Evolutionary conservation across 1,140 invertebrate species (phyloP).

Genomic region (Wasmannia auropunctata): DNA sequence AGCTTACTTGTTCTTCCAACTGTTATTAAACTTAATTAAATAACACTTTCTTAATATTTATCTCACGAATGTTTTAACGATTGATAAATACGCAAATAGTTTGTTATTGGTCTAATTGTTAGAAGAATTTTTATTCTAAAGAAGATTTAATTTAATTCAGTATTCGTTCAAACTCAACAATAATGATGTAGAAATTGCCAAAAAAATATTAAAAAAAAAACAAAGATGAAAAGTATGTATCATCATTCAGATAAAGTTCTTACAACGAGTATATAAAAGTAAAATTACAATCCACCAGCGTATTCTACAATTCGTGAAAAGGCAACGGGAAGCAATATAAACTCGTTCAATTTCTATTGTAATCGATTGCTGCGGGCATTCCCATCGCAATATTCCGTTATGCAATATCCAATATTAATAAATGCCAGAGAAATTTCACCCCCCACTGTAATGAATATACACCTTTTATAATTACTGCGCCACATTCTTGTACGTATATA

Average conservation of each 20-base stretch:
- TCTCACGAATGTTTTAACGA: neutral
- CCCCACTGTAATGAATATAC: neutral
- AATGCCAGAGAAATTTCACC: neutral
- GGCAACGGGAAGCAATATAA: neutral
- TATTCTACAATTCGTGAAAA: neutral
- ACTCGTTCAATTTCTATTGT: conserved; percentile 6
- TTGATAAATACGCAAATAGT: neutral
- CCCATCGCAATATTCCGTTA: neutral
- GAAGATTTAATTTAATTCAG: conserved; percentile 1
- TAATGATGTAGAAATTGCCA: neutral
- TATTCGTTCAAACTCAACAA: neutral
- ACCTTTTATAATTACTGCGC: neutral
- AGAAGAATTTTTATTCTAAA: neutral
- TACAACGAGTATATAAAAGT: neutral
- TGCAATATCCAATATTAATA: neutral
- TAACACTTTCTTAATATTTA: neutral
- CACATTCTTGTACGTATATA: too few relatives aligned
- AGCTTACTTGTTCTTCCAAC: neutral
- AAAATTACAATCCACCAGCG: neutral
- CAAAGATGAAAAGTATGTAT: neutral
- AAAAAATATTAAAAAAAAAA: neutral
- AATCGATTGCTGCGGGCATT: neutral
- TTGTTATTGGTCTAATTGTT: neutral
- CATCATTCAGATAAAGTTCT: neutral
- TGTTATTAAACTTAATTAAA: neutral